Evolutionary conservation across 2,113 vertebrate genomes (phyloP).

Genomic region (Tupaia chinensis): DNA sequence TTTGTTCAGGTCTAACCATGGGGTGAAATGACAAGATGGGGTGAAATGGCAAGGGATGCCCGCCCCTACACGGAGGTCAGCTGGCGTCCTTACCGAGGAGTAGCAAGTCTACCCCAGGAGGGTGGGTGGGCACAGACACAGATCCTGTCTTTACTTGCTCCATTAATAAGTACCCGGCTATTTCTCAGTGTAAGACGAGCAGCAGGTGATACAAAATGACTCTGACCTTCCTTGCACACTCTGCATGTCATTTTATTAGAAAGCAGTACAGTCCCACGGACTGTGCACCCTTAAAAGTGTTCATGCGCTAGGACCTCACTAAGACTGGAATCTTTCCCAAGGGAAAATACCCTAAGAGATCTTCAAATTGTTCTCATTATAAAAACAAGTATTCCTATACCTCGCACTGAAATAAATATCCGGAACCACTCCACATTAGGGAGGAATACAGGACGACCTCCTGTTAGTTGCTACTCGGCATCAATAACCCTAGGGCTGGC

Average conservation of each 20-base stretch:
- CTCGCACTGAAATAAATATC: not conserved
- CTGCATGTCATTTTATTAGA: too few species aligned
- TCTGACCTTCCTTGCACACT: not conserved
- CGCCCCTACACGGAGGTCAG: fast-evolving
- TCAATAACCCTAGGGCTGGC: not conserved
- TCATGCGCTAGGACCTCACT: not conserved
- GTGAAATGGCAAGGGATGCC: too few species aligned
- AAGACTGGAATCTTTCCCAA: not conserved
- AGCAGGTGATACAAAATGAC: not conserved
- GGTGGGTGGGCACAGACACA: fast-evolving
- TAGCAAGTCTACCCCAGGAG: fast-evolving
- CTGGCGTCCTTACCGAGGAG: not conserved
- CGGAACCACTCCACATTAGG: not conserved
- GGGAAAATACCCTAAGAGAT: not conserved
- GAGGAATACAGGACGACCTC: not conserved
- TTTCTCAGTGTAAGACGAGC: not conserved
- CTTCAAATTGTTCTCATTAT: not conserved
- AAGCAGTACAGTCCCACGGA: not conserved
- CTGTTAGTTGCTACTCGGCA: not conserved
- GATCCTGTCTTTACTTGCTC: not conserved
- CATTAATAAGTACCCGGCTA: not conserved
- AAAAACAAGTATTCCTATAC: not conserved
- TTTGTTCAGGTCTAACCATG: not conserved
- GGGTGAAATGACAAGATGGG: not conserved
- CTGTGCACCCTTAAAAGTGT: not conserved